Conservation (phyloP, 2,888 invertebrate species). For the Melieria crassipennis region DNA sequence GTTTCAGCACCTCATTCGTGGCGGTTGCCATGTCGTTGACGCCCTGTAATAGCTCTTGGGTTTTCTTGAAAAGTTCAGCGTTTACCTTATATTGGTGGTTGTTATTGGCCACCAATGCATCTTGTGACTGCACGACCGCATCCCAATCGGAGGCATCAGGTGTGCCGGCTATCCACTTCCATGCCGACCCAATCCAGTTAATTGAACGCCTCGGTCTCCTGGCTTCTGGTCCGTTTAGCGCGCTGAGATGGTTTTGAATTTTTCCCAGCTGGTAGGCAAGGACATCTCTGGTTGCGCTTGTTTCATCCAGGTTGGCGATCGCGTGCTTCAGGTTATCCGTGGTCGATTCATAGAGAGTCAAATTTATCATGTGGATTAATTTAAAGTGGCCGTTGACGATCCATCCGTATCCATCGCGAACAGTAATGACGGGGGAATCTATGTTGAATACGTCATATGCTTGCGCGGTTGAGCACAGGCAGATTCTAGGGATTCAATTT, state of each 20-base stretch:
- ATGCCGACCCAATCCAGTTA: constrained; percentile 6
- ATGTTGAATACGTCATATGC: constrained; percentile 1
- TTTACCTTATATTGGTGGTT: no score
- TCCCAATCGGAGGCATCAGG: neutral
- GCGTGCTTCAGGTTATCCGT: neutral
- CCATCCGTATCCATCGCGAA: constrained; percentile 1
- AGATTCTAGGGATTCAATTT: neutral
- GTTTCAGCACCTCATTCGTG: no score
- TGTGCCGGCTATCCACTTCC: neutral
- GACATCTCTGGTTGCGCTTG: neutral
- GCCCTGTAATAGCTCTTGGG: no score
- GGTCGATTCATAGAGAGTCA: neutral
- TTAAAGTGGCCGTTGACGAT: constrained; percentile 15
- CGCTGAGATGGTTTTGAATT: neutral
- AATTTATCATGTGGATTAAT: neutral
- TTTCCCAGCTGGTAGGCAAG: neutral
- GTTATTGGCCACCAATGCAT: no score
- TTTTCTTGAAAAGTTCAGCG: no score
- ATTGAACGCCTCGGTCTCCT: neutral
- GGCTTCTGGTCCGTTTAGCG: neutral
- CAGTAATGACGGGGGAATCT: neutral
- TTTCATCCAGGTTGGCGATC: neutral
- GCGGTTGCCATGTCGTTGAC: no score
- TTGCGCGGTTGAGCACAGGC: neutral
- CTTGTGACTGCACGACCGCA: no score